Conservation (phyloP, 2,888 invertebrate genomes). For the Caenorhabditis uteleia region DNA sequence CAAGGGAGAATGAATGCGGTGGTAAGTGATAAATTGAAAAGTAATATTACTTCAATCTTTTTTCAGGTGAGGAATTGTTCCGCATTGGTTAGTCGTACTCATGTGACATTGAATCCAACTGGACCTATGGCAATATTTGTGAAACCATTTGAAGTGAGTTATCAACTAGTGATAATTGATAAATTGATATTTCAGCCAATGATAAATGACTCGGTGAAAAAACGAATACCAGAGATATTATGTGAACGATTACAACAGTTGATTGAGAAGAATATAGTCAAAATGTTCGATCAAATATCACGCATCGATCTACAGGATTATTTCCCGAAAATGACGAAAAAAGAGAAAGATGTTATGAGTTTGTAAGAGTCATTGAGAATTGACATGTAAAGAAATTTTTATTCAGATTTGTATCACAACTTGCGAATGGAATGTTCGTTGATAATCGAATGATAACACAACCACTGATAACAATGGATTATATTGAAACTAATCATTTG, state of each 20-base stretch:
- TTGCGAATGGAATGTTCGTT: slow-evolving; percentile 60
- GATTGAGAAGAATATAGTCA: slow-evolving; percentile 63
- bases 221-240: slow-evolving; percentile 61
- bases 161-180: slow-evolving; percentile 1
- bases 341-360: slow-evolving; percentile 22
- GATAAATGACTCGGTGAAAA: slow-evolving; percentile 64
- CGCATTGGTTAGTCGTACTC: slow-evolving; percentile 56
- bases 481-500: slow-evolving; percentile 64
- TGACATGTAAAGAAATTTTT: not conserved
- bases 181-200: slow-evolving; percentile 41
- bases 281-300: slow-evolving; percentile 56
- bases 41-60: not conserved
- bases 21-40: slow-evolving; percentile 11
- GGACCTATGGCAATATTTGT: slow-evolving; percentile 63
- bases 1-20: slow-evolving; percentile 60
- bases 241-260: slow-evolving; percentile 60
- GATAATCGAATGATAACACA: slow-evolving; percentile 62
- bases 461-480: slow-evolving; percentile 63
- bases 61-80: slow-evolving; percentile 61
- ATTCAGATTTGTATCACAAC: slow-evolving; percentile 58
- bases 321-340: slow-evolving; percentile 39
- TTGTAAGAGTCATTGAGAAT: slow-evolving; percentile 7
- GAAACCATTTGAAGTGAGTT: slow-evolving; percentile 62
- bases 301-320: slow-evolving; percentile 57
- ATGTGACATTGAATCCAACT: slow-evolving; percentile 60